Conservation (phyloP, 2,888 invertebrate species). For the Phyto melanocephala region DNA sequence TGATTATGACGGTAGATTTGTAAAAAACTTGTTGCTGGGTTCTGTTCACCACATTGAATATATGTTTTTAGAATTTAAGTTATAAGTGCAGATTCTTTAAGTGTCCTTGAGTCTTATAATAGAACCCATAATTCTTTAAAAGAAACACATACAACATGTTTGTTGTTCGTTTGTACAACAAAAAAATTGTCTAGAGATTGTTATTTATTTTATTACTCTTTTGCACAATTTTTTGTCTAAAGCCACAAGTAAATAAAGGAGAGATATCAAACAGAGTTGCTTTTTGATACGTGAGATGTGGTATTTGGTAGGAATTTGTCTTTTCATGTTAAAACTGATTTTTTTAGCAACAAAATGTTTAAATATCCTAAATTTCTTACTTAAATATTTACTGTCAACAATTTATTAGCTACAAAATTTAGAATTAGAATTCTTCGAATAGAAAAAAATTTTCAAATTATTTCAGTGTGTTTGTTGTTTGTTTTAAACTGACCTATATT, state of each 20-base stretch:
- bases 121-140: conserved; percentile 55
- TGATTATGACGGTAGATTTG: no score
- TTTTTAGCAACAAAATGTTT: no score
- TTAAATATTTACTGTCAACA: no score
- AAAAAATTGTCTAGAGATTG: conserved; percentile 35
- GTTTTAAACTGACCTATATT: conserved; percentile 30
- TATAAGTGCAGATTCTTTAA: conserved; percentile 16
- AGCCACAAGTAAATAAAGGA: conserved; percentile 6
- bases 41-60: conserved; percentile 3
- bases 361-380: no score
- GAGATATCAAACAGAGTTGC: not conserved
- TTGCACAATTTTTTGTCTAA: not conserved
- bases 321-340: no score
- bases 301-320: no score
- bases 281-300: not conserved
- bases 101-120: conserved; percentile 59
- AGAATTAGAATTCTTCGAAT: no score
- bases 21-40: not conserved
- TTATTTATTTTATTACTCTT: not conserved
- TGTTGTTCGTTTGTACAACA: not conserved
- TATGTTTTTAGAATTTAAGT: not conserved
- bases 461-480: no score
- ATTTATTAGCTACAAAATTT: no score
- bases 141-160: not conserved
- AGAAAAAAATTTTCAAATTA: no score